Base-by-base conservation (phyloP, 2,888 invertebrate genomes). In the Tiphia femorata region DNA sequence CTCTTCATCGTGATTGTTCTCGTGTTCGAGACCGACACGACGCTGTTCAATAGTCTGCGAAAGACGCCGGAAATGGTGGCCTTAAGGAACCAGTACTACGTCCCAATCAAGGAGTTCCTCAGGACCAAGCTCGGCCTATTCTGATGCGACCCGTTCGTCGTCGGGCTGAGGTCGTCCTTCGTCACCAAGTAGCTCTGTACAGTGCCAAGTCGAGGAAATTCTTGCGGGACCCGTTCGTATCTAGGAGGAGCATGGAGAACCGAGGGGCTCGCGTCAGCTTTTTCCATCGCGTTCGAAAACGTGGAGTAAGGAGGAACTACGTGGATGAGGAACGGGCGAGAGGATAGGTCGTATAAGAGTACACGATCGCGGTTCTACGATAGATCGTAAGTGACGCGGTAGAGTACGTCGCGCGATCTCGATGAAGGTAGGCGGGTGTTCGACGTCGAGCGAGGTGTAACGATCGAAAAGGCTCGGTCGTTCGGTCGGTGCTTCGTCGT, bases 1-100 rank as follows among this genome's bases (percentile, higher is more conserved):
- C 86, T 94, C 70, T 87, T 90, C 25, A 84, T 92, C 41, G 86
- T 89, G 27, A 89, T 92, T 1, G 84, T 94, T 10, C 80, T 93
- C 25, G 85, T 94, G 51, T 88, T 94, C 84, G 95, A 95, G 84
- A 92, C 92, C 14, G 93, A 94, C 82, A 89, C 90, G 79, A 88
- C 91, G 50, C 81, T 91, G 21, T 88, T 94, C 68, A 88, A 89
- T 54, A 86, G 87, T 27, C 83, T 94, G 58, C 88, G 91, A 58
- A 89, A 90, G 76, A 88, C 90, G 77, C 94, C 94, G 21, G 94
- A 95, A 85, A 88, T 95, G 84, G 83, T 86, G 47, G 81, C 91
- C 43, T 86, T 95, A 52, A 88, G 91, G 59, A 89, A 91, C 71
- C 92, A 93, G 76, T 93, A 94, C 84, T 95, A 95, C 84, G 90